A percentile compares a stretch with the other conserved stretches of the same genome.
These are phyloP conservation scores for Otus scops DNA, from an alignment of 2,797 vertebrate genomes.

Conservation along the genomic window DNA sequence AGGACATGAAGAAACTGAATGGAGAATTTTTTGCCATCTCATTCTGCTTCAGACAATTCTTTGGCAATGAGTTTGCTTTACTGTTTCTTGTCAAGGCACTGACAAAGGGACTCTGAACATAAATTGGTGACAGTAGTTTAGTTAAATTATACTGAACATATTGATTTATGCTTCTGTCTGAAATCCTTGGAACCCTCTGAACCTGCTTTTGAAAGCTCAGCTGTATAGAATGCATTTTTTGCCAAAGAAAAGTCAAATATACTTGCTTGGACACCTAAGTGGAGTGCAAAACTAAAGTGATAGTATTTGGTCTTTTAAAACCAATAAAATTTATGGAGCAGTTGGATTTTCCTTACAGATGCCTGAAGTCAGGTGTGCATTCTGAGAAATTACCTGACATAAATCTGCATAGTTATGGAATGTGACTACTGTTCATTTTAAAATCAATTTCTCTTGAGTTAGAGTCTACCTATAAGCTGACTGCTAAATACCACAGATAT, in stretches of 20 bases:
- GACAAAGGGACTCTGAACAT: neutral
- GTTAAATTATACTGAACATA: conserved; percentile 15
- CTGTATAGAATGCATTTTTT: neutral
- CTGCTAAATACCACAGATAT: neutral
- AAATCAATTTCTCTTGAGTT: neutral
- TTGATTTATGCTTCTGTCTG: conserved; percentile 22
- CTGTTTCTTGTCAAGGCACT: neutral
- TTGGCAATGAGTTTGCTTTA: neutral
- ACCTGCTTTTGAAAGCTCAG: conserved; percentile 24
- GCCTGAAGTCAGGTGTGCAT: neutral
- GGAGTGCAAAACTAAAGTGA: neutral
- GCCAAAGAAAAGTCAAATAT: neutral
- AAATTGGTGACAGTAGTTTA: conserved; percentile 6
- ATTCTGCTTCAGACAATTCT: neutral
- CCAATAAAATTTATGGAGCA: neutral
- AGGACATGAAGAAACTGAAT: neutral
- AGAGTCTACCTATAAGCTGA: neutral
- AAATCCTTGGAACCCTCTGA: conserved; percentile 22
- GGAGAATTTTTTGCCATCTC: neutral
- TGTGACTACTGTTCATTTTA: neutral
- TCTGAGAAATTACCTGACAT: neutral
- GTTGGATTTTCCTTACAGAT: neutral
- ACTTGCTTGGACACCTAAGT: neutral
- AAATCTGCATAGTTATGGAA: neutral
- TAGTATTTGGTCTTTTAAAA: neutral